These are phyloP conservation scores for Halichoeres trimaculatus DNA, from an alignment of 2,113 vertebrate species.

Conservation along the genomic window DNA sequence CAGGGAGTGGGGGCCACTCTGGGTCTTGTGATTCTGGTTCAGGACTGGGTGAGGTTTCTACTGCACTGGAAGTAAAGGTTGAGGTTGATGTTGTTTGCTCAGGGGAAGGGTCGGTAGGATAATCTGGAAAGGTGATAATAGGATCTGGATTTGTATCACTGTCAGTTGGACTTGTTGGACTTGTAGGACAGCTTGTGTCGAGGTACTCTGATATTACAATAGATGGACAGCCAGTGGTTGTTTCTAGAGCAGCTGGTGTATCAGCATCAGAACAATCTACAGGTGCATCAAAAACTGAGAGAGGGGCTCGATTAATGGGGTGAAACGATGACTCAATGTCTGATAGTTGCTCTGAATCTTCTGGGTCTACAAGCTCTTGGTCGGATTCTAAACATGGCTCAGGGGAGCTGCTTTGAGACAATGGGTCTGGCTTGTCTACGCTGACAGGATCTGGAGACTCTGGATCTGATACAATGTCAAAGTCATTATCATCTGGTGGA, in stretches of 20 bases:
- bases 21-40: slow-evolving; percentile 62
- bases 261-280: slow-evolving; percentile 15
- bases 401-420: slow-evolving; percentile 19
- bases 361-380: slow-evolving; percentile 51
- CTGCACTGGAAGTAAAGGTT: slow-evolving; percentile 34
- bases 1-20: slow-evolving; percentile 82
- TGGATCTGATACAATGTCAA: slow-evolving; percentile 55
- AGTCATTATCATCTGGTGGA: slow-evolving; percentile 70
- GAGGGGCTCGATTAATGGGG: slow-evolving; percentile 28
- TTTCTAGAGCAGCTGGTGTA: slow-evolving; percentile 20
- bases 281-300: slow-evolving; percentile 15
- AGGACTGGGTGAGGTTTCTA: slow-evolving; percentile 37
- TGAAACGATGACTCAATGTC: slow-evolving; percentile 36
- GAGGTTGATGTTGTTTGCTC: slow-evolving; percentile 37
- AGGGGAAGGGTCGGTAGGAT: slow-evolving; percentile 24
- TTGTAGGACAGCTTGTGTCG: slow-evolving; percentile 55
- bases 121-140: slow-evolving; percentile 61
- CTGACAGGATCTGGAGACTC: slow-evolving; percentile 41
- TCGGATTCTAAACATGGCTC: slow-evolving; percentile 45
- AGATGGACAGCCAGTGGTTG: slow-evolving; percentile 54
- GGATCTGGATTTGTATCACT: slow-evolving; percentile 57
- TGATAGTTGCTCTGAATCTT: slow-evolving; percentile 26
- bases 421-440: slow-evolving; percentile 36
- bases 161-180: slow-evolving; percentile 65
- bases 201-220: slow-evolving; percentile 76